Percentiles rank a stretch among this genome's conserved stretches.
These are phyloP conservation scores for Willowsia nigromaculata DNA, from an alignment of 2,888 invertebrate genomes.

Conservation along the genomic window DNA sequence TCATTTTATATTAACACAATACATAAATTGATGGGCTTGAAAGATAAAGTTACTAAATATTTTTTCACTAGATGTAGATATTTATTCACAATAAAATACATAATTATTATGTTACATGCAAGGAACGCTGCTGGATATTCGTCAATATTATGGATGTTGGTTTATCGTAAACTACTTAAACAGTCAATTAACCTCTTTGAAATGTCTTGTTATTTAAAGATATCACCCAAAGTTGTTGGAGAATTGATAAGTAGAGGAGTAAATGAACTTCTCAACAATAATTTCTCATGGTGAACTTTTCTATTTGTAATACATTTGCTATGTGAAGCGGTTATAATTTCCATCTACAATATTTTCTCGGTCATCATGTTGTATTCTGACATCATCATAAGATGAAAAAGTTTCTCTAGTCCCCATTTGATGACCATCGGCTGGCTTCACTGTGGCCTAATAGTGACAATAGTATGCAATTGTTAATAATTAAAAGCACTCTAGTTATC, in stretches of 20 bases:
- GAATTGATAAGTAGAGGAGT: too few species aligned
- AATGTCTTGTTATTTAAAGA: too few species aligned
- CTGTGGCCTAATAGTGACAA: constrained; percentile 45
- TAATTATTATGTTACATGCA: constrained; percentile 4
- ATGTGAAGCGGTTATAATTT: constrained; percentile 70
- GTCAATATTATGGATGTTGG: neutral
- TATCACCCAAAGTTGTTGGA: neutral
- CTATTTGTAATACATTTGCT: neutral
- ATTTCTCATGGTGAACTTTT: too few species aligned
- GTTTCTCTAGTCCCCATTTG: constrained; percentile 73
- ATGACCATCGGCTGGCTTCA: constrained; percentile 72
- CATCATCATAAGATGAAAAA: constrained; percentile 74
- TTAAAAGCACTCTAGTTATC: neutral
- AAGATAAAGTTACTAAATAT: neutral
- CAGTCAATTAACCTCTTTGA: neutral
- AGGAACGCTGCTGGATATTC: neutral
- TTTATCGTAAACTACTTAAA: neutral
- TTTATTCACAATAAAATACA: neutral
- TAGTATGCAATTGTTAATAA: neutral
- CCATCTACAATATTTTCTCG: constrained; percentile 75
- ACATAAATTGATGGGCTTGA: neutral
- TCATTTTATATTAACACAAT: too few species aligned
- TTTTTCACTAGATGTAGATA: neutral
- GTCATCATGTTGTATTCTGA: constrained; percentile 72
- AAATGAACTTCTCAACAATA: too few species aligned